phyloP scores from a whole-genome alignment of 2,797 vertebrate genomes.

The Kryptopterus vitreolus region DNA sequence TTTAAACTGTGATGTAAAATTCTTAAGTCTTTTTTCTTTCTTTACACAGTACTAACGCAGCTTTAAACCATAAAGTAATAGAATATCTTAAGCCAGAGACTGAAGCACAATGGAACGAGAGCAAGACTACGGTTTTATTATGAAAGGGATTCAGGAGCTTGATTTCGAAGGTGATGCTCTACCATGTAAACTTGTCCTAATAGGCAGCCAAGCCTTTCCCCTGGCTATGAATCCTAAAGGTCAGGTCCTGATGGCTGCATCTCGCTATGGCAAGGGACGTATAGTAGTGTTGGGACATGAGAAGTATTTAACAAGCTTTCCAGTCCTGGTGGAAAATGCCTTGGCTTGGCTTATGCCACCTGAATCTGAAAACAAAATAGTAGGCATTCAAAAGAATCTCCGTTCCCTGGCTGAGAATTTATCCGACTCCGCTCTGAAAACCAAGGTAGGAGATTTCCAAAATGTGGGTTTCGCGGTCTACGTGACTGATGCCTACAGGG shows the following conservation, averaged over 20 bases:
- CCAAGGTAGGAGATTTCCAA: conserved; percentile 54
- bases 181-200: conserved; percentile 76
- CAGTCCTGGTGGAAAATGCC: conserved; percentile 73
- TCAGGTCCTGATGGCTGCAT: conserved; percentile 80
- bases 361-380: conserved; percentile 33
- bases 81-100: too few species aligned
- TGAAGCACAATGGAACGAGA: conserved; percentile 41
- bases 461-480: conserved; percentile 65
- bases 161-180: conserved; percentile 54
- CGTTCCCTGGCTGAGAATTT: conserved; percentile 61
- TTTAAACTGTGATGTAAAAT: neutral
- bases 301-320: conserved; percentile 66
- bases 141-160: conserved; percentile 70
- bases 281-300: conserved; percentile 80
- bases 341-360: conserved; percentile 75
- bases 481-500: conserved; percentile 71
- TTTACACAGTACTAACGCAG: conserved; percentile 4
- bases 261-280: conserved; percentile 74
- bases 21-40: neutral
- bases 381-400: conserved; percentile 64
- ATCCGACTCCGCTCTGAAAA: conserved; percentile 56
- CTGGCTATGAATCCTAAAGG: conserved; percentile 70
- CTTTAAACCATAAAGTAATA: too few species aligned
- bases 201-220: conserved; percentile 75
- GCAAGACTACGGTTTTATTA: conserved; percentile 57